Evolutionary conservation across 2,797 vertebrate species (phyloP), one percentile per base, ranked within the genome.

Genomic region (Pelochelys cantorii): DNA sequence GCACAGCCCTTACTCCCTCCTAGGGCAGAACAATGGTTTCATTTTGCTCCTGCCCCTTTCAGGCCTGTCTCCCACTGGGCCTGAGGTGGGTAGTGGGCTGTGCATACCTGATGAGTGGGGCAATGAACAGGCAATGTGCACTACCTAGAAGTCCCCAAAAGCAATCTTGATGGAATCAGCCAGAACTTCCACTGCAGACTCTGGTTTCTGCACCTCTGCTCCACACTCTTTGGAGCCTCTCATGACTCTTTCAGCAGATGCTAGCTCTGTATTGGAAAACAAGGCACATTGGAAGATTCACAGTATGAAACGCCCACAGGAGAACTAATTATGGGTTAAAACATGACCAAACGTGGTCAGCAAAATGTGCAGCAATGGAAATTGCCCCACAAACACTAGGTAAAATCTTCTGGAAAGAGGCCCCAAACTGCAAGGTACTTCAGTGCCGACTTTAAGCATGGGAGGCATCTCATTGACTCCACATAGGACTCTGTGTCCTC

Each of bases 231-330:
- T 48, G 15, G 11, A 77, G 88, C 11, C 90, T 9, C 4, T 2
- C 0, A 0, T 74, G 25, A 15, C 74, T 3, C 54, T 48, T 59
- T 53, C 18, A 18, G 48, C n/a, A 88, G 48, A 88, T 55, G 1
- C 3, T 18, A 79, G 2, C 22, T 14, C 15, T 5, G n/a, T 68
- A 5, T 34, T 34, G n/a, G 65, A 34, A 68, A 94, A 13, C 3
- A 88, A 56, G 90, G 57, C 2, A 60, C 18, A 2, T n/a, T 8
- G 15, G 14, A 56, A 56, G 79, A 56, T 23, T 34, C 52, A 37
- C 9, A 10, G n/a, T 20, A 9, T 57, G 79, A 57, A 56, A 34
- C n/a, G 55, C 23, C 12, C n/a, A 57, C 8, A 68, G 42, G 74
- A 75, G 25, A 48, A 78, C 23, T 75, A 57, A 3, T 3, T 0